Percentiles rank a stretch among this genome's conserved stretches.
Evolutionary conservation across 2,113 vertebrate species (phyloP).

Genomic region (Anser brachyrhynchus): DNA sequence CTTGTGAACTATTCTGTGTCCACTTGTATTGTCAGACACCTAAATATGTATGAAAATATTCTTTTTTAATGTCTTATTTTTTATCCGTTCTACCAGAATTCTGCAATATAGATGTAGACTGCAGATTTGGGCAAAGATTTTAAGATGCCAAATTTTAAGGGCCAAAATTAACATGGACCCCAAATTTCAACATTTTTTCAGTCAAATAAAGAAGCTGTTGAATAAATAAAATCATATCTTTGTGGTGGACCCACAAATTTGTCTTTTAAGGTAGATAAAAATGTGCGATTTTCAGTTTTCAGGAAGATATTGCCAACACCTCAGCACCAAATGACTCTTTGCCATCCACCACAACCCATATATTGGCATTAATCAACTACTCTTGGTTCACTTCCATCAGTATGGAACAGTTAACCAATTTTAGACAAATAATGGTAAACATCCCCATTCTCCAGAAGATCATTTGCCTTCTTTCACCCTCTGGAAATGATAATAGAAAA

Average conservation of each 20-base stretch:
- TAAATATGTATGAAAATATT: background rate
- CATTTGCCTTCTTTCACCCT: constrained; percentile 43
- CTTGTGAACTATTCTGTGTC: background rate
- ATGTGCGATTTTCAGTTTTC: background rate
- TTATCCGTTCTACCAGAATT: background rate
- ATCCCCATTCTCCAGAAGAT: constrained; percentile 39
- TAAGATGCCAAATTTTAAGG: background rate
- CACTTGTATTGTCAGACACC: background rate
- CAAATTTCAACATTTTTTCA: background rate
- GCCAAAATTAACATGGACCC: background rate
- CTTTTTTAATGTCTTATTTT: background rate
- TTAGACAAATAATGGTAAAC: constrained; percentile 9
- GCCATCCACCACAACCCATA: background rate
- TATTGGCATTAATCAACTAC: background rate
- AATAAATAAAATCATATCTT: background rate
- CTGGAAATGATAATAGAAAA: constrained; percentile 56
- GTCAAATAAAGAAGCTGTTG: background rate
- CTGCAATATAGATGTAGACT: background rate
- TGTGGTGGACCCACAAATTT: background rate
- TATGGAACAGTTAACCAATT: constrained; percentile 17
- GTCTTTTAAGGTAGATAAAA: background rate
- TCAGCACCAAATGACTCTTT: background rate
- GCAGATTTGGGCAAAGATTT: background rate
- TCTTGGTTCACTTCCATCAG: background rate
- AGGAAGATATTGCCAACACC: background rate